Percentiles rank a stretch among this genome's conserved stretches.
Conservation (phyloP, 2,888 invertebrate genomes). For the Dioctria linearis region DNA sequence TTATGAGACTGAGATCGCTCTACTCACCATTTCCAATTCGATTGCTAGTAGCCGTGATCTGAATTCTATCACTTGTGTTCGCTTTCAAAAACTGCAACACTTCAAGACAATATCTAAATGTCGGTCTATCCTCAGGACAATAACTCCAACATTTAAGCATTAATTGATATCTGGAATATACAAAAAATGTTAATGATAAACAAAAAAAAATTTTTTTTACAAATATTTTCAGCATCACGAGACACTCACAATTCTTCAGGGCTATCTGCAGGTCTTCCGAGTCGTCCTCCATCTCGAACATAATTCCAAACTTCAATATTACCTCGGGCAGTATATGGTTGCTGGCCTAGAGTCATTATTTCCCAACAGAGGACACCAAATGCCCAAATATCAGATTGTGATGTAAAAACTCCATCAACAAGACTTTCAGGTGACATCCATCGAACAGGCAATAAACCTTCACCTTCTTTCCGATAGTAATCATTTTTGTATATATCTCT, state of each 20-base stretch:
- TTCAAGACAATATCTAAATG: conserved; percentile 86
- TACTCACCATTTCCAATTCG: conserved; percentile 58
- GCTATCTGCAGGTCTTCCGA: conserved; percentile 88
- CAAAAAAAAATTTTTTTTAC: too few relatives aligned
- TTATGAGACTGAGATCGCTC: not conserved
- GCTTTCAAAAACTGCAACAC: conserved; percentile 72
- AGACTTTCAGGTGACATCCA: conserved; percentile 99
- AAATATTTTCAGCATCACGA: too few relatives aligned
- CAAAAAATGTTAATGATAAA: not conserved
- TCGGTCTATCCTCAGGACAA: conserved; percentile 86
- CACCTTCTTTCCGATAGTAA: conserved; percentile 96
- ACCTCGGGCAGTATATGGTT: conserved; percentile 94
- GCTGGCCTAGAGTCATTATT: conserved; percentile 95
- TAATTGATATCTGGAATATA: conserved; percentile 79
- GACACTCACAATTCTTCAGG: conserved; percentile 82
- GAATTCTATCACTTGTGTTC: conserved; percentile 56
- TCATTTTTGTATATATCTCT: conserved; percentile 98
- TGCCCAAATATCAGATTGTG: conserved; percentile 97
- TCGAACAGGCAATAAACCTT: conserved; percentile 91
- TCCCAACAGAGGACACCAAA: conserved; percentile 97
- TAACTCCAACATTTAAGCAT: conserved; percentile 93
- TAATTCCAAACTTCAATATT: conserved; percentile 94
- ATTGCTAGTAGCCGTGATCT: conserved; percentile 56
- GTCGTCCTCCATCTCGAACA: conserved; percentile 88
- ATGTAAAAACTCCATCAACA: conserved; percentile 95